A percentile compares a stretch with the other conserved stretches of the same genome.
Conservation (phyloP, 2,888 invertebrate genomes). For the Octonoba sinensis region DNA sequence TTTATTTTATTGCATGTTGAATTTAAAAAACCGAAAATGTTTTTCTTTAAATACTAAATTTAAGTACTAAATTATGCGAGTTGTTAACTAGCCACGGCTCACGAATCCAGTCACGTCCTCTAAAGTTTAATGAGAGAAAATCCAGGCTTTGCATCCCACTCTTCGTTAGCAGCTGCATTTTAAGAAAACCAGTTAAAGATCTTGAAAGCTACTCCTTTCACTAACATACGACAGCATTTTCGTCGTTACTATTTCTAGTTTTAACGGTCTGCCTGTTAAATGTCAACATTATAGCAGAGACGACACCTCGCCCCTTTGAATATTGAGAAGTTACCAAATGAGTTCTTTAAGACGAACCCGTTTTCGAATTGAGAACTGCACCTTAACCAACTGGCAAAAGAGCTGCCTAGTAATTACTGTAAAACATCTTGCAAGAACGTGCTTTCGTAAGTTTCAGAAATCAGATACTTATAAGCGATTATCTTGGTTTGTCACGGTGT, state of each 20-base stretch:
- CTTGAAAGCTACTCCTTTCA: constrained; percentile 40
- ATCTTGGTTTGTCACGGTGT: neutral
- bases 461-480: neutral
- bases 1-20: too few relatives aligned
- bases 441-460: neutral
- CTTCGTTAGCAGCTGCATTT: constrained; percentile 49
- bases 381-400: constrained; percentile 9
- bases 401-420: constrained; percentile 19
- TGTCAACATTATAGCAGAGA: constrained; percentile 33
- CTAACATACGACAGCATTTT: constrained; percentile 25
- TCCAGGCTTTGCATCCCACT: constrained; percentile 36
- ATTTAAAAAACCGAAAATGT: too few relatives aligned
- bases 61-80: neutral
- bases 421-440: constrained; percentile 20
- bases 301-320: constrained; percentile 29
- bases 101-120: constrained; percentile 39
- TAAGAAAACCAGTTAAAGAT: constrained; percentile 39
- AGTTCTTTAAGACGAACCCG: constrained; percentile 21
- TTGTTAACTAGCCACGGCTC: constrained; percentile 43
- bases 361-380: neutral
- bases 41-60: too few relatives aligned
- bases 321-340: constrained; percentile 52
- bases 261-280: constrained; percentile 25
- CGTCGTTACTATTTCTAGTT: constrained; percentile 35
- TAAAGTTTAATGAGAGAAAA: constrained; percentile 49